Evolutionary conservation across 2,888 invertebrate genomes (phyloP).

Genomic region (Amiota communis): DNA sequence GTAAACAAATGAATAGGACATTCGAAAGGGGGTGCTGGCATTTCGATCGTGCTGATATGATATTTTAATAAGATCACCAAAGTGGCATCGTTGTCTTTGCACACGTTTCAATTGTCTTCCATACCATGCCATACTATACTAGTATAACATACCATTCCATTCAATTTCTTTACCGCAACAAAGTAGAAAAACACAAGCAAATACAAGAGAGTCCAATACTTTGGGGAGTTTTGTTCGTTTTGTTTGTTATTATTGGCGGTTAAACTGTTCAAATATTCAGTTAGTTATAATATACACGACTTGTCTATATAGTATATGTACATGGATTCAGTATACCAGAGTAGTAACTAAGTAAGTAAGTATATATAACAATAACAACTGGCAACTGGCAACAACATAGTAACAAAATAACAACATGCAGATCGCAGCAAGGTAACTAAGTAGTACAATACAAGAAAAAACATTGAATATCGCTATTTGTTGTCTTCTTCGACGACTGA

Average conservation of each 20-base stretch:
- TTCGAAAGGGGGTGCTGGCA: conserved; percentile 36
- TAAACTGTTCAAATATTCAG: conserved; percentile 38
- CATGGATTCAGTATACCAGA: conserved; percentile 53
- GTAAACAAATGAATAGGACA: too few relatives aligned
- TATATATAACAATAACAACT: conserved; percentile 29
- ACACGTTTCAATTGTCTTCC: conserved; percentile 8
- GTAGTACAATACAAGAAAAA: background rate
- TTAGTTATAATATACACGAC: conserved; percentile 62
- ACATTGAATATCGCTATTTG: conserved; percentile 11
- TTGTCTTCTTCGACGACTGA: conserved; percentile 4
- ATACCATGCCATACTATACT: background rate
- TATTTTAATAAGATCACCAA: conserved; percentile 67
- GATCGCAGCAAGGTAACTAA: conserved; percentile 33
- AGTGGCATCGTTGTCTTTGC: conserved; percentile 18
- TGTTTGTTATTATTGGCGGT: conserved; percentile 31
- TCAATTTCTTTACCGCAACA: too few relatives aligned
- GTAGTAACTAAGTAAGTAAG: background rate
- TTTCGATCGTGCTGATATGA: conserved; percentile 60
- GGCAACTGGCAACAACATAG: conserved; percentile 13
- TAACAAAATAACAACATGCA: conserved; percentile 33
- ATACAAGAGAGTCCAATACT: conserved; percentile 27
- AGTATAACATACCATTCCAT: background rate
- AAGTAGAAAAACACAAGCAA: background rate
- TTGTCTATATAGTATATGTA: conserved; percentile 63
- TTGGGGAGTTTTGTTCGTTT: conserved; percentile 38